Conservation (phyloP, 2,113 vertebrate genomes). For the Leucopternis melanops region DNA sequence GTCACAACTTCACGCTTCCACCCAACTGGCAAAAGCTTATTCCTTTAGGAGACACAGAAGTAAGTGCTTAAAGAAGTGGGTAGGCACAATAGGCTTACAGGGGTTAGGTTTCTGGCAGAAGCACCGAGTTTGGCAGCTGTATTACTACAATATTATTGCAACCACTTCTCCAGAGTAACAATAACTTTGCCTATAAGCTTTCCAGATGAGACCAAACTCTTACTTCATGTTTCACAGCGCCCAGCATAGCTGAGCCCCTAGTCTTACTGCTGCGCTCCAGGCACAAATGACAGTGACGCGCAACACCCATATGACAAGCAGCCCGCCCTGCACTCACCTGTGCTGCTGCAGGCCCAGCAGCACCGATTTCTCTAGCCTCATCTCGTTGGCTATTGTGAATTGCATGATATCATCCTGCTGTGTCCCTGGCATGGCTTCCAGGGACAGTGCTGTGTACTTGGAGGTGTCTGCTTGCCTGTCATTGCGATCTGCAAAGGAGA, state of each 20-base stretch:
- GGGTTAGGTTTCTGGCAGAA: not conserved
- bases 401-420: constrained; percentile 66
- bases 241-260: not conserved
- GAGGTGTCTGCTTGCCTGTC: constrained; percentile 75
- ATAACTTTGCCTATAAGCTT: not conserved
- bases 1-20: not conserved
- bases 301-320: rapidly evolving
- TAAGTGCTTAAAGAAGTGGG: not conserved
- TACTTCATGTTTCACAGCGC: not conserved
- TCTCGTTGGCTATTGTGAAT: constrained; percentile 81
- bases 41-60: not conserved
- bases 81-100: not conserved
- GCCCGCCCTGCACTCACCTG: constrained; percentile 61
- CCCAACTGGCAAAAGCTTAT: not conserved
- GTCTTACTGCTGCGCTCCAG: not conserved
- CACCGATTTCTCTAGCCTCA: constrained; percentile 76
- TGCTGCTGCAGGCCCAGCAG: constrained; percentile 82
- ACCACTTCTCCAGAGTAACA: not conserved
- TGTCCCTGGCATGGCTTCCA: constrained; percentile 58
- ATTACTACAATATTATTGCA: not conserved
- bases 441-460: constrained; percentile 70
- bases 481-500: constrained; percentile 79
- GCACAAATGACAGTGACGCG: not conserved
- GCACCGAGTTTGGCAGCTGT: not conserved
- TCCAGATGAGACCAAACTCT: not conserved